phyloP scores from a whole-genome alignment of 37 sponge, comb jelly and placozoan species.

The Petrosia ficiformis region DNA sequence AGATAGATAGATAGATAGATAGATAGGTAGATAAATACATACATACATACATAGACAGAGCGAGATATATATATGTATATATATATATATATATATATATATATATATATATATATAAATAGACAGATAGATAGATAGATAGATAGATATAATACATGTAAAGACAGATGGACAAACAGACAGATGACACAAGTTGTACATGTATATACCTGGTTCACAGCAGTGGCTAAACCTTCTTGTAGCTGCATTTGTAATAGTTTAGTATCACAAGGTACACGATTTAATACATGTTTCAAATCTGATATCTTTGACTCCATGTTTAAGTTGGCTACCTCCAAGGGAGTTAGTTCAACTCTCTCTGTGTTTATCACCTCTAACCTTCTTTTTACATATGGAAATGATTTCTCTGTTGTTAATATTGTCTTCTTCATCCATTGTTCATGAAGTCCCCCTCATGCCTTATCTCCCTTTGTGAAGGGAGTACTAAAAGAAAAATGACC shows the following conservation, averaged over 20 bases:
- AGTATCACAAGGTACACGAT: slow-evolving; percentile 55
- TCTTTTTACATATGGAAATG: slow-evolving; percentile 93
- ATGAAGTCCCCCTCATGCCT: slow-evolving; percentile 83
- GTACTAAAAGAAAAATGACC: slow-evolving; percentile 84
- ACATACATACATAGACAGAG: too few relatives aligned
- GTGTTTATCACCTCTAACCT: slow-evolving; percentile 66
- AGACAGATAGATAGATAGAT: too few relatives aligned
- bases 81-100: too few relatives aligned
- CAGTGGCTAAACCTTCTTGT: slow-evolving; percentile 89
- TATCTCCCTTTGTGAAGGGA: slow-evolving; percentile 85
- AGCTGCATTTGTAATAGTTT: slow-evolving; percentile 93
- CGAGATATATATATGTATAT: too few relatives aligned
- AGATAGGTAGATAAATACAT: too few relatives aligned
- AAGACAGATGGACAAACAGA: too few relatives aligned
- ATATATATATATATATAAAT: too few relatives aligned
- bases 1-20: too few relatives aligned
- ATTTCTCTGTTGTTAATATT: slow-evolving; percentile 75
- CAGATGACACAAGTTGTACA: neutral
- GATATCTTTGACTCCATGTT: slow-evolving; percentile 76
- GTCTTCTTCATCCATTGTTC: slow-evolving; percentile 90
- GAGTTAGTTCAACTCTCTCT: slow-evolving; percentile 73
- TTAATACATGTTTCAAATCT: slow-evolving; percentile 44
- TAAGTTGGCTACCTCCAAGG: slow-evolving; percentile 84
- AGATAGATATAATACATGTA: too few relatives aligned
- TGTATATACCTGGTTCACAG: slow-evolving; percentile 91